Base-by-base conservation (phyloP, 2,888 invertebrate genomes). In the Abrostola tripartita region DNA sequence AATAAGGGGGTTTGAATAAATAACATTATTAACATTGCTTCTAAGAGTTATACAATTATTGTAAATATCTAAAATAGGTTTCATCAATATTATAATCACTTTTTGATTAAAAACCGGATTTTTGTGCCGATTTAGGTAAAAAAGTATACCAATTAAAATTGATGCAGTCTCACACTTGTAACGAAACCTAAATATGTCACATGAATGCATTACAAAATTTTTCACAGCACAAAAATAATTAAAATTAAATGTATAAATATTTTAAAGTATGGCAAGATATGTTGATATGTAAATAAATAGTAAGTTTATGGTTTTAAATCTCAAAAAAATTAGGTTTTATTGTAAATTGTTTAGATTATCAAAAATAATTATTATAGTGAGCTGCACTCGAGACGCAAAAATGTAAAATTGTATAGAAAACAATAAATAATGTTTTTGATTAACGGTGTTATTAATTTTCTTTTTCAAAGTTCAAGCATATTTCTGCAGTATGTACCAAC, bases 341-440 rank as follows among this genome's bases (percentile, higher is more conserved):
- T 87, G 86, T 87, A 86, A 83, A 86, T 84, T 87, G 82, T 81
- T 80, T 82, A 71, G 60, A 49, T 82, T 84, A 85, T 81, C 81
- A 82, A 81, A 74, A 65, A 84, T 83, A 79, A 81, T 86, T 87
- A 85, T 82, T 85, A 87, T 85, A 88, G 83, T 81, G 85, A 84
- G 88, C 88, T 88, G 89, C 92, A 91, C 86, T 83, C 82, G 83
- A 85, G 81, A 85, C 85, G 90, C 88, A 84, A 83, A 78, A 76
- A 80, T 86, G 91, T 91, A 92, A 90, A 88, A 91, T 91, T 92
- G 88, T 92, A 92, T 90, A 90, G 89, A 89, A 91, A 69, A 47
- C 91, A 92, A 92, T 91, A 92, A 92, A 92, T 80, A 83, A 89
- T 90, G 89, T 90, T 91, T 91, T 91, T 89, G 84, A 89, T 84